These are phyloP conservation scores for Erinaceus europaeus DNA, from an alignment of 2,113 vertebrate genomes.

Conservation along the genomic window DNA sequence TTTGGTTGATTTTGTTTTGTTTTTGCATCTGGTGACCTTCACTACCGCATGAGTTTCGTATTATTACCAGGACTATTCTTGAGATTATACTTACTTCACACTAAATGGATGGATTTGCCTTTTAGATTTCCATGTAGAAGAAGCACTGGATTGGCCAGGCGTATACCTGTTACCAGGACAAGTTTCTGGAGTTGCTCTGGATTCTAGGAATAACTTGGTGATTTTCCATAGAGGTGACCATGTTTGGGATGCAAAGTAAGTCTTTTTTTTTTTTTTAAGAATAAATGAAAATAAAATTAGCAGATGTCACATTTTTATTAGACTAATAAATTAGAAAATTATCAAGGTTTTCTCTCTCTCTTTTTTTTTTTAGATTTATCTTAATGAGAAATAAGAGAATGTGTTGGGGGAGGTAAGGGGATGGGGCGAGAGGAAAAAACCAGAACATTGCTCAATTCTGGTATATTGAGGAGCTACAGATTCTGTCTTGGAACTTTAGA, in stretches of 20 bases:
- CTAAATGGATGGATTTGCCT: constrained; percentile 32
- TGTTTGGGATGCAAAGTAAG: constrained; percentile 92
- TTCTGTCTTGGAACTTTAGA: too few relatives aligned
- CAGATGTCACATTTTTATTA: background rate
- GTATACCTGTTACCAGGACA: constrained; percentile 90
- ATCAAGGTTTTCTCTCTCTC: background rate
- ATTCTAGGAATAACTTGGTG: constrained; percentile 90
- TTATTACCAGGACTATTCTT: background rate
- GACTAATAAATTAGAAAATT: background rate
- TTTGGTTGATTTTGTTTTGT: too few relatives aligned
- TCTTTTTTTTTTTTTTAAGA: background rate
- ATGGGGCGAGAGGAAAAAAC: too few relatives aligned
- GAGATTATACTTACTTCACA: background rate
- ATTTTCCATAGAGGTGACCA: constrained; percentile 97
- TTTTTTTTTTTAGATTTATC: too few relatives aligned
- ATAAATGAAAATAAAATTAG: background rate
- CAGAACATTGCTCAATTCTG: too few relatives aligned
- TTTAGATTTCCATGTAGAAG: constrained; percentile 90
- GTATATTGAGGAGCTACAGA: too few relatives aligned
- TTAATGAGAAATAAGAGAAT: too few relatives aligned
- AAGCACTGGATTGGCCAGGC: constrained; percentile 88
- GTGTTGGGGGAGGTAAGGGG: too few relatives aligned
- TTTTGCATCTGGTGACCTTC: constrained; percentile 32
- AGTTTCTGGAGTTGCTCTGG: constrained; percentile 94
- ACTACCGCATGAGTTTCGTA: constrained; percentile 53